Conservation (phyloP, 1,140 invertebrate genomes). For the Cherax quadricarinatus region DNA sequence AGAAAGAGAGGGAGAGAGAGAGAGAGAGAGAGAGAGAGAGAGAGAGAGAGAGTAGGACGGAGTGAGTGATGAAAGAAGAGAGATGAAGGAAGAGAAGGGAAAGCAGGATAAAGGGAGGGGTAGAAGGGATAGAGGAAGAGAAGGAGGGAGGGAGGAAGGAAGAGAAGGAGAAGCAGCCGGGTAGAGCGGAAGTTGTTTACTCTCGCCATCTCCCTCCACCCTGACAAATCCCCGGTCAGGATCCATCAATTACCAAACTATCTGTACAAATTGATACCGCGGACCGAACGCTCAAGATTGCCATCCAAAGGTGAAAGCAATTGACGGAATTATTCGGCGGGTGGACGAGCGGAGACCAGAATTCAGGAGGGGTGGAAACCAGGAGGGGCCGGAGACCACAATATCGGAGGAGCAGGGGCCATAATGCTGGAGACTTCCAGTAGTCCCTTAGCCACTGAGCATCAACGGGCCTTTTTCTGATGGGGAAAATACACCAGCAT, state of each 20-base stretch:
- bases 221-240: background rate
- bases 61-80: background rate
- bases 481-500: too few species aligned
- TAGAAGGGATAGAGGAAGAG: background rate
- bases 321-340: background rate
- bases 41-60: background rate
- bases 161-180: background rate
- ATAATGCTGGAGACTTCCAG: too few species aligned
- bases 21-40: constrained; percentile 1
- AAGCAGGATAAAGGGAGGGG: background rate
- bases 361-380: background rate
- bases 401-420: too few species aligned
- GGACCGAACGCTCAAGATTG: background rate
- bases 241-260: background rate
- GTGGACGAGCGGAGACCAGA: background rate
- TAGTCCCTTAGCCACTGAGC: too few species aligned
- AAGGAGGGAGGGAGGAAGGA: background rate
- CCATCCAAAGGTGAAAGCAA: background rate
- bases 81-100: background rate
- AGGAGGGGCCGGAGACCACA: too few species aligned
- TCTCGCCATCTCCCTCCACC: background rate
- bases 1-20: background rate
- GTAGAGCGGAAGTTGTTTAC: background rate
- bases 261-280: background rate
- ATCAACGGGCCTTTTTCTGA: too few species aligned